Conservation (phyloP, 2,113 vertebrate genomes). For the Chunga burmeisteri region DNA sequence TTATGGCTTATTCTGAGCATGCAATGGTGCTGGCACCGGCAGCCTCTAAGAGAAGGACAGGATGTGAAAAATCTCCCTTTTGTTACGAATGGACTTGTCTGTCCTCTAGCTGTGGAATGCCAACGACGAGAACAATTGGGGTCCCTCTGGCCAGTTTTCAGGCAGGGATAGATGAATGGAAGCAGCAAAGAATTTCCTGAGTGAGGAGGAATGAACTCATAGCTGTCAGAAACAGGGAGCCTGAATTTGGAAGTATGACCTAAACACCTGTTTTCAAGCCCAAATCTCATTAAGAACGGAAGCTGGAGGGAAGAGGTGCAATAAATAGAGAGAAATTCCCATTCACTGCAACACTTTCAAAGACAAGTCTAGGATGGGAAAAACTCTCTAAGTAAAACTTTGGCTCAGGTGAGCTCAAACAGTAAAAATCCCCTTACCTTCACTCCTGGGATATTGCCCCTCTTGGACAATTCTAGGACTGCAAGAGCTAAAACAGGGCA, state of each 20-base stretch:
- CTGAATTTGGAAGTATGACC: conserved; percentile 22
- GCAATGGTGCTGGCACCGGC: conserved; percentile 1
- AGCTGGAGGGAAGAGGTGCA: background rate
- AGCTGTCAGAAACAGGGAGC: background rate
- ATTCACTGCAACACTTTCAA: background rate
- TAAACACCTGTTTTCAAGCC: conserved; percentile 49
- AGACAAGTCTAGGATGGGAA: background rate
- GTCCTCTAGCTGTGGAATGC: conserved; percentile 24
- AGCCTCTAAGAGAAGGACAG: background rate
- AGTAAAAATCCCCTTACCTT: background rate
- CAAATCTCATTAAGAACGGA: conserved; percentile 37
- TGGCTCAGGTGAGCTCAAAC: background rate
- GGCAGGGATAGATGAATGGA: background rate
- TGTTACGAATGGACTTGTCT: background rate
- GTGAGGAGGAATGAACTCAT: background rate
- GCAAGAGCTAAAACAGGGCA: background rate
- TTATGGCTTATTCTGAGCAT: background rate
- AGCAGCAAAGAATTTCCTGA: conserved; percentile 31
- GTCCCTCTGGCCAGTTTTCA: conserved; percentile 24
- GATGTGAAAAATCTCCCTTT: conserved; percentile 29
- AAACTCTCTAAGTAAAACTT: background rate
- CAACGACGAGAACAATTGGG: background rate
- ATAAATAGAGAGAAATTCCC: background rate
- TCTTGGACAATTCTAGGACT: background rate
- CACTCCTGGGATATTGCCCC: background rate